These are phyloP conservation scores for Steinernema khuongi DNA, from an alignment of 1,140 invertebrate species.

Conservation along the genomic window DNA sequence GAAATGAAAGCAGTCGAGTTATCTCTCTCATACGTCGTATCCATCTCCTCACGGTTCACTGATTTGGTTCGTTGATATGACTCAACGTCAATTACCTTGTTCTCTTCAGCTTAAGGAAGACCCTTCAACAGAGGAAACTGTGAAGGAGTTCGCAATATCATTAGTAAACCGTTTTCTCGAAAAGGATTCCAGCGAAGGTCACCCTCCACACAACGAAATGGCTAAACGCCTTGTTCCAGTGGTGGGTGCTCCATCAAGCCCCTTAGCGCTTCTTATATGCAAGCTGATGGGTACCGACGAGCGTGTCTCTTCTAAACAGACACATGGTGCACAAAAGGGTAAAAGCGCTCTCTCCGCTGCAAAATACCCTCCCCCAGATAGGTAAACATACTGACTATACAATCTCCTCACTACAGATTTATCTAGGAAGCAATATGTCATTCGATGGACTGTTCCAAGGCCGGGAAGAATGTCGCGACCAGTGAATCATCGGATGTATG, in stretches of 20 bases:
- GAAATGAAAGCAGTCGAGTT: neutral
- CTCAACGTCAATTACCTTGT: neutral
- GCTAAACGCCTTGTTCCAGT: neutral
- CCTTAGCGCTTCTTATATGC: neutral
- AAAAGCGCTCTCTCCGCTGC: neutral
- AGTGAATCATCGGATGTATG: neutral
- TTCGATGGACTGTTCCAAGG: neutral
- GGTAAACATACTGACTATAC: neutral
- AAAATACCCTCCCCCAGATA: neutral
- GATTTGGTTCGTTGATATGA: neutral
- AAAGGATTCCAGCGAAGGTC: neutral
- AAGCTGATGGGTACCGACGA: conserved; percentile 1
- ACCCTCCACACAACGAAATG: neutral
- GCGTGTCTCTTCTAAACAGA: neutral
- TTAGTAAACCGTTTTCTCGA: neutral
- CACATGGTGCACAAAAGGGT: neutral
- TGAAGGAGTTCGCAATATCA: neutral
- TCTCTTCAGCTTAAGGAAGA: neutral
- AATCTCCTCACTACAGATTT: neutral
- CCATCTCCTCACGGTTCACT: neutral
- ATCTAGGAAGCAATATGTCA: neutral
- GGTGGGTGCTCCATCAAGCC: neutral
- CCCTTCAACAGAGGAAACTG: neutral
- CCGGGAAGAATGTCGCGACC: neutral
- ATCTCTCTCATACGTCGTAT: neutral